Conservation (phyloP, 2,113 vertebrate species). For the Euleptes europaea region DNA sequence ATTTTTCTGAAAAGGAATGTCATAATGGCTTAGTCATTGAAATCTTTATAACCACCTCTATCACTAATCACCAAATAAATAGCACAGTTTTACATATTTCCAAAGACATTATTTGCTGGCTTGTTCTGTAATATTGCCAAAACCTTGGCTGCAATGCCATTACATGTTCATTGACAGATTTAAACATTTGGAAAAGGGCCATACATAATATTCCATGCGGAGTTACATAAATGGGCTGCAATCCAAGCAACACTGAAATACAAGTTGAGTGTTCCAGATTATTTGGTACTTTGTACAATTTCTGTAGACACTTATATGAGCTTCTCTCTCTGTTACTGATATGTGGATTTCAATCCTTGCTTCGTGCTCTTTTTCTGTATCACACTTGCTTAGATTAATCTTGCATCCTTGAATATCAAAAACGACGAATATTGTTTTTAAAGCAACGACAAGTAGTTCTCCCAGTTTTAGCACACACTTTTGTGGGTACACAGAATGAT, state of each 20-base stretch:
- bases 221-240: not conserved
- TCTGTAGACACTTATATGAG: not conserved
- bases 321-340: not conserved
- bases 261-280: not conserved
- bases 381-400: not conserved
- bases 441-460: not conserved
- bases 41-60: not conserved
- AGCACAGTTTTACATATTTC: not conserved
- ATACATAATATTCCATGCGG: not conserved
- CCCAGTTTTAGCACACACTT: not conserved
- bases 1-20: not conserved
- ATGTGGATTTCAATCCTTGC: not conserved
- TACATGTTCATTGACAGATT: not conserved
- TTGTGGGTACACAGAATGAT: not conserved
- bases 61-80: not conserved
- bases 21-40: not conserved
- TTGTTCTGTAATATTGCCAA: not conserved
- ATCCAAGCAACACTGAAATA: not conserved
- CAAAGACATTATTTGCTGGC: not conserved
- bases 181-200: not conserved
- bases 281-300: not conserved
- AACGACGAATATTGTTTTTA: not conserved
- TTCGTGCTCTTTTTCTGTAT: not conserved
- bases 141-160: not conserved
- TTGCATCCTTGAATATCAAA: not conserved